Base-by-base conservation (phyloP, 2,797 vertebrate genomes). In the Luscinia luscinia region DNA sequence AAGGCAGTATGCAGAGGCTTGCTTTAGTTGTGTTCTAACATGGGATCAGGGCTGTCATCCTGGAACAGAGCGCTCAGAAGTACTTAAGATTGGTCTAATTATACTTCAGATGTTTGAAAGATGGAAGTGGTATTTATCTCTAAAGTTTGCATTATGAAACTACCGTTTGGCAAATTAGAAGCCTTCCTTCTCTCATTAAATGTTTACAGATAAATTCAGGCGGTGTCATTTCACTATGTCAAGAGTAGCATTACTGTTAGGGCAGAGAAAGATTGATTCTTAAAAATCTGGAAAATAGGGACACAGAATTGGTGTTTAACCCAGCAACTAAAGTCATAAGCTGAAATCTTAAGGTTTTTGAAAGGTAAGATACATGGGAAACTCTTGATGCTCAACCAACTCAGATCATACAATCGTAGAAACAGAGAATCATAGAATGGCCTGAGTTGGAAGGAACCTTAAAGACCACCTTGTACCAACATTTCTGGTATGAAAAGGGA, bases 11-110 rank as follows among this genome's bases (percentile, higher is more conserved):
- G 68, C 70, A 69, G 46, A 90, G 67, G 32, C 70, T 80, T 94
- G 84, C 68, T 69, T 23, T 84, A 72, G 45, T 20, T 92, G 43
- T 80, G 70, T 12, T 89, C 16, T 74, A 76, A 63, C 84, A 79
- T 9, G 45, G 73, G 41, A 94, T 84, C 78, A 82, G 26, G 21
- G 45, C 18, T 87, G 84, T 79, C 67, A 91, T 91, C 67, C 55
- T 93, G 68, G 90, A 85, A 92, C 4, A 0, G 51, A 76, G 38
- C 52, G 79, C 95, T 91, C 89, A 94, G 81, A 96, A 95, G 67
- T 96, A 90, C 96, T 97, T 94, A 84, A 93, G 87, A 95, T 88
- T 93, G 95, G 34, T 94, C 87, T 96, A 92, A 91, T 96, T 95
- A 97, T 77, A 58, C 54, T 89, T 94, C 48, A 91, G 36, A 57